A percentile compares a stretch with the other conserved stretches of the same genome.
Evolutionary conservation across 2,888 invertebrate species (phyloP).

Genomic region (Meta bourneti): DNA sequence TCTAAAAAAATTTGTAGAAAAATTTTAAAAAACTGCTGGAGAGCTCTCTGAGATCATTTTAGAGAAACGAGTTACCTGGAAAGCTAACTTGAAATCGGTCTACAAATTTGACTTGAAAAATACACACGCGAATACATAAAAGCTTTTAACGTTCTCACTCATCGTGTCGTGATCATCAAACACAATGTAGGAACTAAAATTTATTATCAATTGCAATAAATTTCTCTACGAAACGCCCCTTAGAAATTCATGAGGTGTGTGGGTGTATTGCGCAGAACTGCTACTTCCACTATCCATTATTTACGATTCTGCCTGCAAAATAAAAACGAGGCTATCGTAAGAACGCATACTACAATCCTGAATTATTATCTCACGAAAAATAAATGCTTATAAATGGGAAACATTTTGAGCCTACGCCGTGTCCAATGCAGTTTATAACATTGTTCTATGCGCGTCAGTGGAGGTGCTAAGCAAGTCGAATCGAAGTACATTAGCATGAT

Average conservation of each 20-base stretch:
- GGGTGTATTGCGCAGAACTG: not conserved
- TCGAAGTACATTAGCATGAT: not conserved
- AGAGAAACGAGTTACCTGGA: no score
- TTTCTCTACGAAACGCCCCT: not conserved
- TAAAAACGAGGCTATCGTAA: not conserved
- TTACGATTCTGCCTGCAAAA: not conserved
- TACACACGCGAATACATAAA: not conserved
- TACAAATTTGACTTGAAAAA: not conserved
- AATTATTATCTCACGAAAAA: not conserved
- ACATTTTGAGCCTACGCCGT: not conserved
- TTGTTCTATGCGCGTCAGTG: not conserved
- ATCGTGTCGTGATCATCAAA: not conserved
- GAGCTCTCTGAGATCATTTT: no score
- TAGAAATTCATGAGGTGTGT: not conserved
- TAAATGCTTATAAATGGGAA: not conserved
- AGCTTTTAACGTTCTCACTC: not conserved
- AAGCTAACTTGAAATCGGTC: no score
- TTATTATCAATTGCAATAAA: not conserved
- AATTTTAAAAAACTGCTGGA: no score
- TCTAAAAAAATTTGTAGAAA: no score
- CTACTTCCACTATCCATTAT: not conserved
- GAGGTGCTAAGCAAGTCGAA: not conserved
- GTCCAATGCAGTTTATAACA: not conserved
- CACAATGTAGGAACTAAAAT: not conserved
- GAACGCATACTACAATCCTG: not conserved